A percentile compares a stretch with the other conserved stretches of the same genome.
These are phyloP conservation scores for Colletes gigas DNA, from an alignment of 1,140 invertebrate species.

Conservation along the genomic window DNA sequence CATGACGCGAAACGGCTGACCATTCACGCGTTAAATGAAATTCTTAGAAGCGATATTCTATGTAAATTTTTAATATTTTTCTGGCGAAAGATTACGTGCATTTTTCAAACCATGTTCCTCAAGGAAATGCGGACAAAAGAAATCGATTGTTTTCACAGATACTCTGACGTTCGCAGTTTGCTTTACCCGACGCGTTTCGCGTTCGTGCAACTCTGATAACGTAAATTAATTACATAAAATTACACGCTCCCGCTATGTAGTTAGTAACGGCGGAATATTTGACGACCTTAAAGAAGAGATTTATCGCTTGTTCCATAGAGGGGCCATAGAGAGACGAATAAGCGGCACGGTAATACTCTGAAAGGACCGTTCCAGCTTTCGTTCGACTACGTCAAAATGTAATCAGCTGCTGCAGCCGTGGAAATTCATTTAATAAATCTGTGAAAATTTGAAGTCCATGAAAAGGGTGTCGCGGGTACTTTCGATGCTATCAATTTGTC, in stretches of 20 bases:
- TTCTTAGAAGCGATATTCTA: not conserved
- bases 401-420: not conserved
- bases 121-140: too few species aligned
- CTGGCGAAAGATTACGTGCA: too few species aligned
- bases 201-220: too few species aligned
- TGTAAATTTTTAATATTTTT: too few species aligned
- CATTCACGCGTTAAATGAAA: not conserved
- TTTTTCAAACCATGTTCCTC: too few species aligned
- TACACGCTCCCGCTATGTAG: too few species aligned
- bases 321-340: not conserved
- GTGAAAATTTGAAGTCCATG: not conserved
- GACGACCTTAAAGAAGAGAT: not conserved
- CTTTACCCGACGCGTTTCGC: not conserved
- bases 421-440: constrained; percentile 11
- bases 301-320: not conserved
- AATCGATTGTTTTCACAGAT: too few species aligned
- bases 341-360: not conserved
- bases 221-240: not conserved
- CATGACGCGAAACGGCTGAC: not conserved
- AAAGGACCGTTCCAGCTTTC: not conserved
- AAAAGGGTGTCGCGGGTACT: not conserved
- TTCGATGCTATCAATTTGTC: too few species aligned
- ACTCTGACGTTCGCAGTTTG: not conserved
- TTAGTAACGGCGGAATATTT: not conserved
- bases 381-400: not conserved